These are phyloP conservation scores for Cephus sareptanus DNA, from an alignment of 2,888 invertebrate species.

Conservation along the genomic window DNA sequence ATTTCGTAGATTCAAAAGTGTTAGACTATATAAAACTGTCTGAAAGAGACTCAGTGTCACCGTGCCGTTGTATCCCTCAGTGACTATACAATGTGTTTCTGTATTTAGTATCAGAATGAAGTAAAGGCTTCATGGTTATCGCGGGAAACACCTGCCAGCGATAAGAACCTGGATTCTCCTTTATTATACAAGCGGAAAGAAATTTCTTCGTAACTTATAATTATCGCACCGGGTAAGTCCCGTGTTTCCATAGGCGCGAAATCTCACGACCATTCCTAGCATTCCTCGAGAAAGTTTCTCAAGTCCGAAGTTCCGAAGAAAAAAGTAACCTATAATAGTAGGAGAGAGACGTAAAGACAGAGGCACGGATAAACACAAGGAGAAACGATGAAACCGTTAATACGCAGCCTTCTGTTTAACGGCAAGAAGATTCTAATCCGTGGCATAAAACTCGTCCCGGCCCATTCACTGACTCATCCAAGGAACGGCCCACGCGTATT, in stretches of 20 bases:
- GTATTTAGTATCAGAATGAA: background rate
- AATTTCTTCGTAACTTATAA: background rate
- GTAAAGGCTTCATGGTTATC: background rate
- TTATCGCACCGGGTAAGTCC: background rate
- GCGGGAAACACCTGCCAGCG: slow-evolving; percentile 17
- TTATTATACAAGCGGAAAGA: background rate
- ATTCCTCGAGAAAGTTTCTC: background rate
- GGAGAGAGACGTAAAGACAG: background rate
- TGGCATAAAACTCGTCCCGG: background rate
- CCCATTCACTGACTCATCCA: background rate
- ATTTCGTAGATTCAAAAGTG: background rate
- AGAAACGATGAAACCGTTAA: background rate
- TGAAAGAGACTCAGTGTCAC: background rate
- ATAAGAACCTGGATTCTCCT: slow-evolving; percentile 11
- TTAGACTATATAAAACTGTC: background rate
- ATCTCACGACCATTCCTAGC: background rate
- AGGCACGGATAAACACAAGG: background rate
- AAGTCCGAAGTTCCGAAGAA: background rate
- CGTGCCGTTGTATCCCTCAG: background rate
- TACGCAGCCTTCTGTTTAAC: background rate
- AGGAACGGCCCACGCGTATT: background rate
- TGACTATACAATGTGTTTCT: background rate
- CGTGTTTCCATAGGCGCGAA: background rate
- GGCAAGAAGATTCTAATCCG: background rate
- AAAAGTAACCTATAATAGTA: background rate